Evolutionary conservation across 2,888 invertebrate species (phyloP).

Genomic region (Torymus texanus): DNA sequence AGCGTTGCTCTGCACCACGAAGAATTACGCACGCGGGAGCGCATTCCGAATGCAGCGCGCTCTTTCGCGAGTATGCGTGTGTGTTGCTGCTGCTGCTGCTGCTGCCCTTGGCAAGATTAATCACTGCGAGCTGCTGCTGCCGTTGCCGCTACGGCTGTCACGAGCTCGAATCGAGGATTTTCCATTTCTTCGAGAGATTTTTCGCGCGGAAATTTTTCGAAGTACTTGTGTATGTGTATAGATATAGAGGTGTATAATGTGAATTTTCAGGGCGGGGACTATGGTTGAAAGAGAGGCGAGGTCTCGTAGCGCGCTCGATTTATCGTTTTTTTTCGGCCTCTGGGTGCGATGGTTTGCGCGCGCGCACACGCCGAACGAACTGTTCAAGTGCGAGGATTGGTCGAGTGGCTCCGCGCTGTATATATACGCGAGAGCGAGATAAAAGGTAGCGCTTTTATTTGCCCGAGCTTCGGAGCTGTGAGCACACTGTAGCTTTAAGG

Average conservation of each 20-base stretch:
- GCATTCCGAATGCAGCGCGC: slow-evolving; percentile 69
- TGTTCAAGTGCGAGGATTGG: too few relatives aligned
- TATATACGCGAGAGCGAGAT: too few relatives aligned
- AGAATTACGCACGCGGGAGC: slow-evolving; percentile 63
- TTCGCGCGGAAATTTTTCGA: slow-evolving; percentile 3
- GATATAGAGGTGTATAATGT: not conserved
- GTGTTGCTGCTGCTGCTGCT: slow-evolving; percentile 3
- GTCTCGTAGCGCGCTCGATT: slow-evolving; percentile 2
- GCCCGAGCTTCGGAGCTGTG: not conserved
- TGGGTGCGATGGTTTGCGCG: not conserved
- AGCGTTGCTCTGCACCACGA: not conserved
- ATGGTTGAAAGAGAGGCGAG: not conserved
- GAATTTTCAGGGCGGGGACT: slow-evolving; percentile 22
- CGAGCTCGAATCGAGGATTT: not conserved
- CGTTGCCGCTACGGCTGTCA: not conserved
- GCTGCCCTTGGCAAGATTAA: slow-evolving; percentile 72
- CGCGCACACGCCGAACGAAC: too few relatives aligned
- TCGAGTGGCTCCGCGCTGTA: too few relatives aligned
- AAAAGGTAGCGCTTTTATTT: not conserved
- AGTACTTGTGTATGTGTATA: not conserved
- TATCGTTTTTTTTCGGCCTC: not conserved
- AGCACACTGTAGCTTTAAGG: not conserved
- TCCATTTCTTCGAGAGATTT: not conserved
- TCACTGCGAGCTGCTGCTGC: slow-evolving; percentile 62
- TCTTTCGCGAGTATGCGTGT: slow-evolving; percentile 19